Conservation (phyloP, 1,140 invertebrate species). For the Helicorthomorpha holstii region DNA sequence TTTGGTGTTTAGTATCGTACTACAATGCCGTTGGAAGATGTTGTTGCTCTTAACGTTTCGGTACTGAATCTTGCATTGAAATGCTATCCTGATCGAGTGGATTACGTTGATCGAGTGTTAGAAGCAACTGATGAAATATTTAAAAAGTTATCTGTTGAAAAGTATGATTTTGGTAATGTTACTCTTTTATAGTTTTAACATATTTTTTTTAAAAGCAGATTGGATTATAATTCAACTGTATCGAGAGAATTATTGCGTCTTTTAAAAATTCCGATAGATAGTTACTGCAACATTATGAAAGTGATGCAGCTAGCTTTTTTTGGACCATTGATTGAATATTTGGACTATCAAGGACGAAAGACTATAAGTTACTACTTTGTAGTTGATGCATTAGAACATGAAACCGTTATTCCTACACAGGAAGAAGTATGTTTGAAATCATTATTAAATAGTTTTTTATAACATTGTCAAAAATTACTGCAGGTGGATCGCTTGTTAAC, state of each 20-base stretch:
- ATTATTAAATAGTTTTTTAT: too few species aligned
- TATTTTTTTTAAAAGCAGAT: constrained; percentile 23
- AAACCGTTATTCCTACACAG: constrained; percentile 69
- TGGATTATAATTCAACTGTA: constrained; percentile 63
- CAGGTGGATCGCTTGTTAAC: constrained; percentile 59
- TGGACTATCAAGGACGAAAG: constrained; percentile 79
- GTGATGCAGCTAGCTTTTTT: constrained; percentile 70
- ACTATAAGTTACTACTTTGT: constrained; percentile 72
- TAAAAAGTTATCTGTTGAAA: constrained; percentile 53
- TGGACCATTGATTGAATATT: constrained; percentile 62
- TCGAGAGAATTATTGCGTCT: constrained; percentile 82
- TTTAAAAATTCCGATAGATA: constrained; percentile 84
- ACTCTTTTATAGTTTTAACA: background rate
- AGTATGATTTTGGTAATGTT: constrained; percentile 26
- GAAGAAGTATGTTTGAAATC: constrained; percentile 42
- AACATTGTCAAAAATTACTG: too few species aligned
- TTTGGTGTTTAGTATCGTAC: constrained; percentile 46
- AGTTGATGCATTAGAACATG: constrained; percentile 71
- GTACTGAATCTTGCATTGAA: constrained; percentile 88
- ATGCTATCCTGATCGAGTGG: constrained; percentile 84
- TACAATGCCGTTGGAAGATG: constrained; percentile 91
- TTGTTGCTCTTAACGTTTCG: constrained; percentile 87
- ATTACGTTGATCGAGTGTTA: constrained; percentile 90
- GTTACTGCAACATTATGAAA: constrained; percentile 81
- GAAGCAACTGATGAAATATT: constrained; percentile 72